These are phyloP conservation scores for Tinamus guttatus DNA, from an alignment of 2,113 vertebrate species.

Conservation along the genomic window DNA sequence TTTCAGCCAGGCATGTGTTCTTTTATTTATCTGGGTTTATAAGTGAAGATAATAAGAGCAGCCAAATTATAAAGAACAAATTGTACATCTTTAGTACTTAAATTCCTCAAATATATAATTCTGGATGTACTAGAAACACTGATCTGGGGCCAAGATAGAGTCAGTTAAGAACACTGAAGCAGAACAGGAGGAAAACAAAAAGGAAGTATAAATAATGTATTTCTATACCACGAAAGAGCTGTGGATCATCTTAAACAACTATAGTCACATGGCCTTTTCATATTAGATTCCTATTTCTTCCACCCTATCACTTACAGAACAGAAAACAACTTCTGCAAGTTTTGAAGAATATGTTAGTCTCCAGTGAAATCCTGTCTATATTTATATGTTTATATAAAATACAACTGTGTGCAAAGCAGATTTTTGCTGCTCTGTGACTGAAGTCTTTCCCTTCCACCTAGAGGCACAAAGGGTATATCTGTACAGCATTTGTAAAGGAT, in stretches of 20 bases:
- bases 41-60: not conserved
- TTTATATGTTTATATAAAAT: not conserved
- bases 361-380: not conserved
- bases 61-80: constrained; percentile 61
- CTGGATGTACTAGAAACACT: constrained; percentile 23
- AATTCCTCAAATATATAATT: constrained; percentile 53
- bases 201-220: not conserved
- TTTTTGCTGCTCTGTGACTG: not conserved
- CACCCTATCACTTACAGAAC: not conserved
- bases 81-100: constrained; percentile 37
- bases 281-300: not conserved
- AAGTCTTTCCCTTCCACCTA: not conserved
- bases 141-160: not conserved
- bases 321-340: not conserved
- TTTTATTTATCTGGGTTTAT: constrained; percentile 21
- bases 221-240: not conserved
- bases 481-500: not conserved
- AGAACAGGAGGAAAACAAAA: not conserved
- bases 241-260: not conserved
- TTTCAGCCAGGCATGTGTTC: constrained; percentile 31
- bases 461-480: not conserved
- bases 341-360: not conserved
- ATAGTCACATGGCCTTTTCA: not conserved
- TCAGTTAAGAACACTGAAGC: not conserved
- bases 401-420: not conserved